Percentiles rank a stretch among this genome's conserved stretches.
phyloP scores from a whole-genome alignment of 2,888 invertebrate species.

The Proisotoma minuta region DNA sequence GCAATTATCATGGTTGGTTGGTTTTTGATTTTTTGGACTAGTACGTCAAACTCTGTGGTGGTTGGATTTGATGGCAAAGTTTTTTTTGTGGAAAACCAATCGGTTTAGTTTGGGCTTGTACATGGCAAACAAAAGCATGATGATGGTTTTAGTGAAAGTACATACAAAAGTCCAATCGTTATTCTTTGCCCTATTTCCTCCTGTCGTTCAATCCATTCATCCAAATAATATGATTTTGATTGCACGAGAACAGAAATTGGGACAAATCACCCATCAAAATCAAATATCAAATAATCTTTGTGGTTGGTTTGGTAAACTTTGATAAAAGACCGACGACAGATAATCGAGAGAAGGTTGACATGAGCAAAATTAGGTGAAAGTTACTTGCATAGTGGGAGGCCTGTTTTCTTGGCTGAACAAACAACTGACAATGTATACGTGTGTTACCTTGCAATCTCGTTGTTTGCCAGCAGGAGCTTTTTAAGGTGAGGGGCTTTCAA shows the following conservation, averaged over 20 bases:
- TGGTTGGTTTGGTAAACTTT: neutral
- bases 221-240: conserved; percentile 16
- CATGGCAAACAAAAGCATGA: too few relatives aligned
- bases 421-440: neutral
- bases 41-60: too few relatives aligned
- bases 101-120: too few relatives aligned
- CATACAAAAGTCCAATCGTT: neutral
- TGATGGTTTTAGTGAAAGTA: neutral
- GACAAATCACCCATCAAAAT: conserved; percentile 17
- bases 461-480: conserved; percentile 77
- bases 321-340: neutral
- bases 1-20: too few relatives aligned
- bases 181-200: conserved; percentile 3
- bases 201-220: conserved; percentile 2
- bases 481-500: conserved; percentile 69
- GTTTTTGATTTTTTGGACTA: too few relatives aligned
- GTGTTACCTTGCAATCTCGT: conserved; percentile 60
- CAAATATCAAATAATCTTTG: conserved; percentile 1
- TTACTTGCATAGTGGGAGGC: too few relatives aligned
- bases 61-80: too few relatives aligned
- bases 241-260: conserved; percentile 13
- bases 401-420: too few relatives aligned
- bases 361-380: too few relatives aligned
- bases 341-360: neutral
- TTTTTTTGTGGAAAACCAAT: too few relatives aligned